These are phyloP conservation scores for Eulemur albifrons DNA, from an alignment of 2,797 vertebrate genomes.

Conservation along the genomic window DNA sequence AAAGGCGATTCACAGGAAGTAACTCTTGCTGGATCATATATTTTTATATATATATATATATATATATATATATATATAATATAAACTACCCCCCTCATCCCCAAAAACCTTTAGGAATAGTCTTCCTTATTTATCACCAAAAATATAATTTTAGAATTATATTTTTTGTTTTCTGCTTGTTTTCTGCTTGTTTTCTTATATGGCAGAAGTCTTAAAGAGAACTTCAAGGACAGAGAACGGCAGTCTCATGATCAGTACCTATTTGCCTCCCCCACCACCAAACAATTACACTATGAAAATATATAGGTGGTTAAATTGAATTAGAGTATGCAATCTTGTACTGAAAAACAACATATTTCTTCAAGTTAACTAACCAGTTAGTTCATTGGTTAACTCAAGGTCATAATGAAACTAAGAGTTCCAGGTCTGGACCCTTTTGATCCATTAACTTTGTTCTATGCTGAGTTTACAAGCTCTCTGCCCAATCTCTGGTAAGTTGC, in stretches of 20 bases:
- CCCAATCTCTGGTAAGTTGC: not conserved
- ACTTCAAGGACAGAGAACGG: not conserved
- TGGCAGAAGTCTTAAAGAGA: not conserved
- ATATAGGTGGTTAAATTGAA: not conserved
- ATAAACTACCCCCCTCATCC: not conserved
- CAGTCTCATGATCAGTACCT: not conserved
- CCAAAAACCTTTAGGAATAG: not conserved
- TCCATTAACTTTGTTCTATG: not conserved
- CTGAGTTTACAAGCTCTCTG: not conserved
- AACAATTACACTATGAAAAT: conserved; percentile 13
- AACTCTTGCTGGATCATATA: not conserved
- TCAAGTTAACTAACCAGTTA: conserved; percentile 17
- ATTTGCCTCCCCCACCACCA: not conserved
- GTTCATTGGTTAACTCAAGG: not conserved
- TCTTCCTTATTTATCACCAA: not conserved
- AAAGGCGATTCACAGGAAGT: not conserved
- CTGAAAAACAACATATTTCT: not conserved
- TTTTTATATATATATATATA: not conserved
- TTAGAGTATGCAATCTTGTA: not conserved
- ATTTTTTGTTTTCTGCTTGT: not conserved
- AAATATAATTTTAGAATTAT: not conserved
- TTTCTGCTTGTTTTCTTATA: not conserved
- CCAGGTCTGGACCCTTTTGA: not conserved
- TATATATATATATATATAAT: not conserved
- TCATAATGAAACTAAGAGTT: not conserved